Percentiles rank a stretch among this genome's conserved stretches.
phyloP scores from a whole-genome alignment of 37 sponge, comb jelly and placozoan species.

The Eunapius fragilis region DNA sequence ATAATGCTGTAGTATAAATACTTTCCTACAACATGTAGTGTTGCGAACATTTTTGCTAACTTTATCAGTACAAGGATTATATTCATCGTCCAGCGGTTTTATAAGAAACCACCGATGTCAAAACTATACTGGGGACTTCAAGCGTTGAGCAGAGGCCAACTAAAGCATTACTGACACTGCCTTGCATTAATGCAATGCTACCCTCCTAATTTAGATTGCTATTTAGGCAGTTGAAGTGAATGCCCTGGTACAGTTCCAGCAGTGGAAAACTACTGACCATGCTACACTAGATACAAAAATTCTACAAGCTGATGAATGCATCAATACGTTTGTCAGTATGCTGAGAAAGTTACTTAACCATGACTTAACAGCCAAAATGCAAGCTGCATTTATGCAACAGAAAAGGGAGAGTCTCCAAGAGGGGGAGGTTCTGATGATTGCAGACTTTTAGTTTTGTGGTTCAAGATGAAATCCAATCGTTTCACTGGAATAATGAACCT shows the following conservation, averaged over 20 bases:
- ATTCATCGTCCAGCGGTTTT: background rate
- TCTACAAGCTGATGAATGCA: slow-evolving; percentile 29
- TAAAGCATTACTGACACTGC: slow-evolving; percentile 10
- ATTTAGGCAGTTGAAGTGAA: slow-evolving; percentile 7
- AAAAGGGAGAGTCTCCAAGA: slow-evolving; percentile 13
- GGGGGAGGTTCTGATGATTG: slow-evolving; percentile 17
- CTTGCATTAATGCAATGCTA: slow-evolving; percentile 14
- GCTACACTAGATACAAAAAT: slow-evolving; percentile 26
- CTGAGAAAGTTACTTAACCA: slow-evolving; percentile 25
- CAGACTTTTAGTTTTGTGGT: slow-evolving; percentile 46
- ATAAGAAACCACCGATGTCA: background rate
- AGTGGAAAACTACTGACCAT: slow-evolving; percentile 25
- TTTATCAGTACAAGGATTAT: background rate
- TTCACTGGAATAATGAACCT: slow-evolving; percentile 54
- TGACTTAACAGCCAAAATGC: slow-evolving; percentile 22
- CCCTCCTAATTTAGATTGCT: slow-evolving; percentile 16
- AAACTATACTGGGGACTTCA: background rate
- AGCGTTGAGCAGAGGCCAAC: slow-evolving; percentile 5
- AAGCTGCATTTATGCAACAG: slow-evolving; percentile 9
- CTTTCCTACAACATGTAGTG: background rate
- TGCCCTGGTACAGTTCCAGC: slow-evolving; percentile 20
- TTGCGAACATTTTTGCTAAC: background rate
- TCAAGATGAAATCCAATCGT: slow-evolving; percentile 45
- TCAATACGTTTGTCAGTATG: slow-evolving; percentile 15
- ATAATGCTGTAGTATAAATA: background rate